Base-by-base conservation (phyloP, 1,140 invertebrate species). In the Druon quercuslanigerum region DNA sequence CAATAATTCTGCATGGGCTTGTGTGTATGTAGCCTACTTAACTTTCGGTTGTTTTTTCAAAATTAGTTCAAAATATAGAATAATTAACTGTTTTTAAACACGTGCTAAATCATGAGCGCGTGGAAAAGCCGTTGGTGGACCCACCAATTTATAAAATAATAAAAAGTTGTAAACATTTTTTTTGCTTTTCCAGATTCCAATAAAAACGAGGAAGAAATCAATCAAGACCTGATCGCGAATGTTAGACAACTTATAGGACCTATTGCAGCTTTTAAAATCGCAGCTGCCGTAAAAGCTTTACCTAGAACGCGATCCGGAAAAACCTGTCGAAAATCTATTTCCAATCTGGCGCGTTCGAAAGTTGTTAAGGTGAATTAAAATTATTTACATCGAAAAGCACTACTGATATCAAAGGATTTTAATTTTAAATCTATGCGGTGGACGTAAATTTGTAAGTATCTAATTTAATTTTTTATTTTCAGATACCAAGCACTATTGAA, bases 401-500 rank as follows among this genome's bases (percentile, higher is more conserved):
- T 20, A 25, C 7, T 13, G 12, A 12, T 51, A 54, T 72, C 17
- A 25, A 25, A 66, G 40, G 9, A 46, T 46, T 46, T 46, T 11
- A 8, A 46, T 46, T 46, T 11, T 8, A 11, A 9, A 46, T 46
- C 17, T 54, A 6, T 50, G 54, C 20, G 71, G 75, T 33, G 25
- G 51, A 79, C 50, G 51, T 40, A 40, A 76, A 75, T 50, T 56
- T 51, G 33, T 51, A 19, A 14, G 8, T 50, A 76, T 52, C 52
- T 56, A n/a, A 75, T 11, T 66, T 70, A 17, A 72, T 46, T 20
- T 77, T 72, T 60, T 76, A 40, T 79, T 85, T 85, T 72, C 87
- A 96, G 95, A 95, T 96, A 84, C 95, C 97, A 60, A 94, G 95
- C 4, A 98, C 97, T 1, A 97, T 98, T 73, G 97, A 98, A 91